A percentile compares a stretch with the other conserved stretches of the same genome.
These are phyloP conservation scores for Pteronotus mesoamericanus DNA, from an alignment of 2,797 vertebrate species.

Conservation along the genomic window DNA sequence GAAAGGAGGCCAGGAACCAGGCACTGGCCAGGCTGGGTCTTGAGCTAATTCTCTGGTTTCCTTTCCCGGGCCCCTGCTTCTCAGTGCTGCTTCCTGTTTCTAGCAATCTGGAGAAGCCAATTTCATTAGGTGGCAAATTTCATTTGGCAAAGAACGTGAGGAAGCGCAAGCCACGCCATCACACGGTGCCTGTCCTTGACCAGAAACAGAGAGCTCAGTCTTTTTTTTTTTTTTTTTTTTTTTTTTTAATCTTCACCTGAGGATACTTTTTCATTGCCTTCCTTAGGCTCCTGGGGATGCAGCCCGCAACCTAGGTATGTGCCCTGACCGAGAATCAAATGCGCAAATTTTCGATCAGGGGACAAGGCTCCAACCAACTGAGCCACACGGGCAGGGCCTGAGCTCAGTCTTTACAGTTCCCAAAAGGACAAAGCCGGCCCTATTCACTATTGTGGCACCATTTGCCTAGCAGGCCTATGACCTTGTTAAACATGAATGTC, in stretches of 20 bases:
- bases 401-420: no score
- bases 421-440: no score
- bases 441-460: no score
- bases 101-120: neutral
- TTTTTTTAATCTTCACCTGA: neutral
- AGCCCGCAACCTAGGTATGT: no score
- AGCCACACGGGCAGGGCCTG: no score
- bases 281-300: neutral
- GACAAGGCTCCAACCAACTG: no score
- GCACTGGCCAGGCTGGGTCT: neutral
- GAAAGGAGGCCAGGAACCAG: neutral
- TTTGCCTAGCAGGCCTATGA: no score
- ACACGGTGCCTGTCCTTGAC: neutral
- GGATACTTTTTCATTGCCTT: neutral
- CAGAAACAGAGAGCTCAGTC: neutral
- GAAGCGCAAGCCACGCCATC: neutral
- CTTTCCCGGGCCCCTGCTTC: neutral
- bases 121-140: constrained; percentile 41
- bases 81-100: neutral
- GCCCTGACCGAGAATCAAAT: no score
- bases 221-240: neutral
- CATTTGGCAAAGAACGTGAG: constrained; percentile 5
- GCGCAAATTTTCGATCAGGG: no score
- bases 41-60: neutral
- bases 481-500: no score